Evolutionary conservation across 2,797 vertebrate genomes (phyloP), one percentile per base, ranked within the genome.

Genomic region (Gephyroberyx darwinii): DNA sequence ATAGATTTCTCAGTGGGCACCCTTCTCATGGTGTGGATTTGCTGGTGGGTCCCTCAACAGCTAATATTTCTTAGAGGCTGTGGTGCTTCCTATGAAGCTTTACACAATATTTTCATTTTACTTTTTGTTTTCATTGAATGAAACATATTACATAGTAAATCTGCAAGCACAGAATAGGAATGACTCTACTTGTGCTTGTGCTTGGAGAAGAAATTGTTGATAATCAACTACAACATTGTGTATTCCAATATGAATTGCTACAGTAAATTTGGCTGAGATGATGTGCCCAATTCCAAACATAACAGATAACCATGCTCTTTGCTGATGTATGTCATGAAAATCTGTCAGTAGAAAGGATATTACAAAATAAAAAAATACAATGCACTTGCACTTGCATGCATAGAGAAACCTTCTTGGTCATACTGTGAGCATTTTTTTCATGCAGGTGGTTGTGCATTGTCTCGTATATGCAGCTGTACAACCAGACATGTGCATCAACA

Each of bases 1-100:
- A 90, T 90, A 91, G 91, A 90, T 90, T 86, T 86, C 82, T 82
- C 84, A 86, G 80, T 79, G 86, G 81, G 73, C 69, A 74, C 77
- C 75, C 64, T 83, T 84, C 74, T 87, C 57, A 68, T 78, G 66
- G 63, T 84, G 78, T 77, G 63, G 54, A 81, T 87, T 83, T 89
- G 85, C 86, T 92, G 88, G 88, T 90, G 77, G 82, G 80, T 84
- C 86, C 84, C 86, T 88, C 78, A 67, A 73, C 55, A 81, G 69
- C 74, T 78, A 71, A 73, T 33, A 41, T 64, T 17, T 50, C 13
- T 64, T 56, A 71, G 78, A 82, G 74, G 71, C 69, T 65, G 71
- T 54, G 52, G 50, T 75, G 70, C 77, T 74, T 65, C 50, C 17
- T 54, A 33, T 67, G 35, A 84, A 78, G 71, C 65, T 73, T 71